phyloP scores from a whole-genome alignment of 2,113 vertebrate species.

The Sebastes schlegelii region DNA sequence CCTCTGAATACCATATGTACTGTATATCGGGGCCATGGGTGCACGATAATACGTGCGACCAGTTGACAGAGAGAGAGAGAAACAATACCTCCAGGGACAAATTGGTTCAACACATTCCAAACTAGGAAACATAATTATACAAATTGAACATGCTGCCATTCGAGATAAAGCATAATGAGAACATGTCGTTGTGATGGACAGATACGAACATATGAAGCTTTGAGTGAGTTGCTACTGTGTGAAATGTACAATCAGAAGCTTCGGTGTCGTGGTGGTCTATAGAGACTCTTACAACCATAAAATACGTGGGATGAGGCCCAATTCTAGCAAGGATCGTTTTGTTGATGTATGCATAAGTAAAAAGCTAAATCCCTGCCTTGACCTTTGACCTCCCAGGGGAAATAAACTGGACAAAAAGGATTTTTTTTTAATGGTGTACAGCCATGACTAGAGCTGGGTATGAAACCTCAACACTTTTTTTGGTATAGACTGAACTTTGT shows the following conservation, averaged over 20 bases:
- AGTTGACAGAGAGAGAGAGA: slow-evolving; percentile 13
- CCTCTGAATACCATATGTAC: slow-evolving; percentile 20
- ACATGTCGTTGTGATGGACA: slow-evolving; percentile 4
- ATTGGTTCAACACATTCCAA: background rate
- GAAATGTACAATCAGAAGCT: background rate
- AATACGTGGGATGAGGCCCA: background rate
- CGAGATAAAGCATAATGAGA: background rate
- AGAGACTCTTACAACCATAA: background rate
- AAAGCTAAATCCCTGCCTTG: background rate
- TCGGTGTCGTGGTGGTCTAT: background rate
- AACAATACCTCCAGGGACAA: slow-evolving; percentile 6
- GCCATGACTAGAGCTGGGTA: background rate
- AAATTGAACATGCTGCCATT: slow-evolving; percentile 14
- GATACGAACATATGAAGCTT: background rate
- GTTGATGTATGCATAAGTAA: background rate
- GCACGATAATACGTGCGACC: background rate
- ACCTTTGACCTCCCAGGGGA: slow-evolving; percentile 1
- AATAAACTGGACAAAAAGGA: too few species aligned
- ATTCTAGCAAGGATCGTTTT: background rate
- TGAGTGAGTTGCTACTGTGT: background rate
- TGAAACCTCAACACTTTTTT: background rate
- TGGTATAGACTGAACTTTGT: background rate
- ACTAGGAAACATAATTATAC: background rate
- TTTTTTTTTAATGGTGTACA: background rate
- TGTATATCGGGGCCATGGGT: background rate